phyloP scores from a whole-genome alignment of 2,888 invertebrate species.

The Protodeltote pygarga region DNA sequence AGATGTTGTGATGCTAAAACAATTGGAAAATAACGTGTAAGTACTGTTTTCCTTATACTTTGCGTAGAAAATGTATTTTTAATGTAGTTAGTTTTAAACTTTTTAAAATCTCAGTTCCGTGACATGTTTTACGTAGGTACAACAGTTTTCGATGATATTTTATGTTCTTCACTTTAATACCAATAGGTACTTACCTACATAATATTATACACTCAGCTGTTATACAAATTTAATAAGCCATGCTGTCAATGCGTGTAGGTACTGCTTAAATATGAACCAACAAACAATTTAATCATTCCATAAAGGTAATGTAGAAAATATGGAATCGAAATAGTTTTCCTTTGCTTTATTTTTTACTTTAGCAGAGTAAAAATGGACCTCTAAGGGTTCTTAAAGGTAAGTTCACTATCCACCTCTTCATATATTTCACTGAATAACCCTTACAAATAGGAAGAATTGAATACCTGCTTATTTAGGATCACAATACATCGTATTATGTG shows the following conservation, averaged over 20 bases:
- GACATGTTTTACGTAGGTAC: no score
- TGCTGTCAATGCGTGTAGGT: background rate
- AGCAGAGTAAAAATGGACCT: conserved; percentile 24
- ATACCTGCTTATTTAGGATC: conserved; percentile 38
- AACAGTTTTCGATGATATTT: no score
- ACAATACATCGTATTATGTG: conserved; percentile 26
- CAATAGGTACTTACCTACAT: background rate
- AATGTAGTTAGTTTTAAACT: background rate
- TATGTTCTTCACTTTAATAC: background rate
- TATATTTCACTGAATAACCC: conserved; percentile 34
- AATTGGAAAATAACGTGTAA: conserved; percentile 44
- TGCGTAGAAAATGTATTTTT: conserved; percentile 9
- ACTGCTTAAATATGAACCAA: background rate
- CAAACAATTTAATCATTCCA: background rate
- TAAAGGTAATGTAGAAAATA: conserved; percentile 2
- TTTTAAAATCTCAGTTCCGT: background rate
- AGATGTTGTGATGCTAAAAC: conserved; percentile 50
- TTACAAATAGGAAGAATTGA: conserved; percentile 39
- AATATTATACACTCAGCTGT: background rate
- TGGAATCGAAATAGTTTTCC: background rate
- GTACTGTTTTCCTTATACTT: conserved; percentile 40
- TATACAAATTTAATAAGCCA: conserved; percentile 1
- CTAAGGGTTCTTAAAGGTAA: conserved; percentile 25
- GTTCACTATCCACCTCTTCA: conserved; percentile 31
- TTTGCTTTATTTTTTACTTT: conserved; percentile 10